Conservation (phyloP, 2,888 invertebrate genomes). For the Protonemura montana region DNA sequence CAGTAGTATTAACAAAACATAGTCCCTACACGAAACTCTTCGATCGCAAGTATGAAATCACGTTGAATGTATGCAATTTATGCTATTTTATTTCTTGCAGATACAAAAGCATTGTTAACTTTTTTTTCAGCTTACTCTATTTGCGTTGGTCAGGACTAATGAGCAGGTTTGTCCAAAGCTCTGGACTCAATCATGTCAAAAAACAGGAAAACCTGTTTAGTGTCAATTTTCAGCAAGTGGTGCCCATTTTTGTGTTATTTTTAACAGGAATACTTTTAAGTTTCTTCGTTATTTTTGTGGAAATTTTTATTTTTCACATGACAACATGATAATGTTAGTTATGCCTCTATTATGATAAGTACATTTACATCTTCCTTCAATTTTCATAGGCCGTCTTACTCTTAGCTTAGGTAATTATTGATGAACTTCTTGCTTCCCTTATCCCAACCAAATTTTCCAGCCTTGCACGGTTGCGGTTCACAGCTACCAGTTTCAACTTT, state of each 20-base stretch:
- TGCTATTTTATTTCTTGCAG: no score
- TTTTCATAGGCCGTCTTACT: no score
- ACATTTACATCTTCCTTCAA: no score
- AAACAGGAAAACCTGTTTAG: background rate
- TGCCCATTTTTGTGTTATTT: background rate
- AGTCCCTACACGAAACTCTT: background rate
- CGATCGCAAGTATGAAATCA: slow-evolving; percentile 9
- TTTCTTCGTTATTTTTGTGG: background rate
- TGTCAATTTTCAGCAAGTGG: background rate
- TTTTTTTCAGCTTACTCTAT: background rate
- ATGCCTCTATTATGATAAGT: no score
- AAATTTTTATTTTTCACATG: background rate
- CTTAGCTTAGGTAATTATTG: no score
- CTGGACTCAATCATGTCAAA: background rate
- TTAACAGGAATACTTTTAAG: background rate
- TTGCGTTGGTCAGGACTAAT: background rate
- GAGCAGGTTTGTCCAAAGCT: background rate
- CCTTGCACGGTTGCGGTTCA: no score
- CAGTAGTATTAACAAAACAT: background rate
- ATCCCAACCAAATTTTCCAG: no score
- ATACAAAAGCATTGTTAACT: background rate
- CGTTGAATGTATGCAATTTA: no score
- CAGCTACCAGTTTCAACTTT: no score
- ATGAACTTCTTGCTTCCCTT: no score
- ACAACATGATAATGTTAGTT: background rate